Conservation (phyloP, 2,113 vertebrate genomes). For the Poeciliopsis occidentalis region DNA sequence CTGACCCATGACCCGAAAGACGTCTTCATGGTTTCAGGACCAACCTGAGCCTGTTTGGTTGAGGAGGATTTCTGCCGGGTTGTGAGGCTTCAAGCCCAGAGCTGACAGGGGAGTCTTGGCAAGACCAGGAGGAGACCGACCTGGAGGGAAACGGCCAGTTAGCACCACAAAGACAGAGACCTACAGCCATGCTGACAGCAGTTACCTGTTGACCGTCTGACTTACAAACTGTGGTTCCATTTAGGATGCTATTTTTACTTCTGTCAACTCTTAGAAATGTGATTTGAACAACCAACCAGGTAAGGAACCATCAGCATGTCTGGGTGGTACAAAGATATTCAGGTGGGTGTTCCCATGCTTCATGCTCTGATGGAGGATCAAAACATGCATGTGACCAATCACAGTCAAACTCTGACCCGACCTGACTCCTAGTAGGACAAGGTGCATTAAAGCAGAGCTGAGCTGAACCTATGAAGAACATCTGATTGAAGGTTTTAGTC, state of each 20-base stretch:
- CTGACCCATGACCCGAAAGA: not conserved
- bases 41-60: slow-evolving; percentile 91
- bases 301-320: slow-evolving; percentile 64
- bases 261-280: not conserved
- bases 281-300: slow-evolving; percentile 21
- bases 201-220: slow-evolving; percentile 36
- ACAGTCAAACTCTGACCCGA: slow-evolving; percentile 2
- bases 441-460: slow-evolving; percentile 8
- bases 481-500: no score
- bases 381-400: slow-evolving; percentile 62
- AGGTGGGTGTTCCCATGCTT: slow-evolving; percentile 54
- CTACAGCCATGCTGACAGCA: slow-evolving; percentile 51
- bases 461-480: slow-evolving; percentile 11
- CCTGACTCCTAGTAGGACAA: not conserved
- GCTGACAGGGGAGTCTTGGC: slow-evolving; percentile 96
- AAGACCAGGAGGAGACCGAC: slow-evolving; percentile 94
- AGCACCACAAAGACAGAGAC: not conserved
- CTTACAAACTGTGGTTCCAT: not conserved
- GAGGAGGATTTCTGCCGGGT: slow-evolving; percentile 91
- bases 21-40: slow-evolving; percentile 35
- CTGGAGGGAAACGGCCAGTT: slow-evolving; percentile 63
- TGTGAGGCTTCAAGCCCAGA: slow-evolving; percentile 95
- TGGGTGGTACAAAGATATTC: slow-evolving; percentile 2
- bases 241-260: not conserved
- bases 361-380: slow-evolving; percentile 65